Base-by-base conservation (phyloP, 2,888 invertebrate species). In the Apamea monoglypha region DNA sequence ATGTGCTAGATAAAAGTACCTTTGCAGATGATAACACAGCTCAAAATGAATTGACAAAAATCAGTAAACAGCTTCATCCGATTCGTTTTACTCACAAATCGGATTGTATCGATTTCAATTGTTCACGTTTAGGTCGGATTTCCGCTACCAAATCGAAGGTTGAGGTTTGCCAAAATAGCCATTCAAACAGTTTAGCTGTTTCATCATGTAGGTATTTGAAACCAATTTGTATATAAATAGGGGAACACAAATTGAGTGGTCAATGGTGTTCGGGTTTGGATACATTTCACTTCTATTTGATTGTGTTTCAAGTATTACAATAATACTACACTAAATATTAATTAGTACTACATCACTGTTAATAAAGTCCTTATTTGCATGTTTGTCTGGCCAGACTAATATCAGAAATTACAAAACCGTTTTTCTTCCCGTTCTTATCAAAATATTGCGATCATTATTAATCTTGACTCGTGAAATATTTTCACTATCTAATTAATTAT, bases 111-210 rank as follows among this genome's bases (percentile, higher is more conserved):
- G 25, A 66, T 75, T 67, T 67, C 84, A 69, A 90, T 89, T 87
- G 82, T 85, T 77, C 50, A 75, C 50, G 29, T 32, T 67, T 83
- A 82, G 77, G 70, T 77, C 82, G 80, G 74, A 88, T 74, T 81
- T 87, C 91, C 90, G 88, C 63, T 40, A 32, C 73, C 5, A 69
- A 80, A 90, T 88, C 84, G 89, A 89, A 89, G 89, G 89, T 78
- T 83, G 70, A 56, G 61, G 61, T 53, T 84, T 78, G 32, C 21
- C 36, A 78, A 83, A 77, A 84, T 66, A 64, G 47, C 56, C 76
- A 81, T 79, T 82, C 74, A 82, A 25, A 73, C 16, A 59, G 36
- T 88, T 90, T 81, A 63, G 90, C 88, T 75, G 78, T 85, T 78
- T 89, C 89, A 90, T 89, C 77, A 32, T 47, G 44, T 56, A 56